Evolutionary conservation across 1,140 invertebrate species (phyloP).

Genomic region (Pachyrhynchus sulphureomaculatus): DNA sequence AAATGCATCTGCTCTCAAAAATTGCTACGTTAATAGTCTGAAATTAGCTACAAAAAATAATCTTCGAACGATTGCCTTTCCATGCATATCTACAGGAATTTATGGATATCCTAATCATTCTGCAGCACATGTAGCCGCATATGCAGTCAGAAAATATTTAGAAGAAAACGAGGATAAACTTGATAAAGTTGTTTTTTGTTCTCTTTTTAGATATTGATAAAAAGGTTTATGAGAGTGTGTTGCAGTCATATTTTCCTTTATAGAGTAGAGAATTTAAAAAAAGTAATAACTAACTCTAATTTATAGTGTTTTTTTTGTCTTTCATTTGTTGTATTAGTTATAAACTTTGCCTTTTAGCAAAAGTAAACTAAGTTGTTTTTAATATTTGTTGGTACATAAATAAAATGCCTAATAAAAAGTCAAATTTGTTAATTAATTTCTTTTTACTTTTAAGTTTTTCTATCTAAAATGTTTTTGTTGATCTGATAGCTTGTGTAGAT

Average conservation of each 20-base stretch:
- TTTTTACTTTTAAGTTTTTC: no score
- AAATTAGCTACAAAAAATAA: constrained; percentile 61
- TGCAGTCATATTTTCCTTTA: constrained; percentile 73
- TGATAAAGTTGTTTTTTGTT: constrained; percentile 80
- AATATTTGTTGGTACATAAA: no score
- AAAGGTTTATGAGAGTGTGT: constrained; percentile 69
- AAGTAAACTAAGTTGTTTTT: no score
- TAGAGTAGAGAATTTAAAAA: background rate
- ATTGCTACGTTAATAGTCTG: constrained; percentile 72
- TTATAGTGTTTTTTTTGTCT: no score
- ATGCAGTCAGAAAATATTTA: constrained; percentile 67
- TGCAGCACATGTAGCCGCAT: constrained; percentile 73
- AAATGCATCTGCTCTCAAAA: constrained; percentile 62
- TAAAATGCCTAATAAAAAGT: no score
- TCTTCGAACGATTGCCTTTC: constrained; percentile 74
- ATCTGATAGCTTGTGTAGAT: no score
- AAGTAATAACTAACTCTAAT: no score
- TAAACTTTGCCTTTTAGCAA: no score
- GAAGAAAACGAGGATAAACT: constrained; percentile 64
- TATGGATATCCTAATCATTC: constrained; percentile 80
- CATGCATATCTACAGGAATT: constrained; percentile 84
- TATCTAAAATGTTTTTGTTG: no score
- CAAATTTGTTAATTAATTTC: no score
- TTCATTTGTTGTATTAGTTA: no score
- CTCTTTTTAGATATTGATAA: constrained; percentile 73